Evolutionary conservation across 2,888 invertebrate genomes (phyloP), one percentile per base, ranked within the genome.

Genomic region (Diploptera punctata): DNA sequence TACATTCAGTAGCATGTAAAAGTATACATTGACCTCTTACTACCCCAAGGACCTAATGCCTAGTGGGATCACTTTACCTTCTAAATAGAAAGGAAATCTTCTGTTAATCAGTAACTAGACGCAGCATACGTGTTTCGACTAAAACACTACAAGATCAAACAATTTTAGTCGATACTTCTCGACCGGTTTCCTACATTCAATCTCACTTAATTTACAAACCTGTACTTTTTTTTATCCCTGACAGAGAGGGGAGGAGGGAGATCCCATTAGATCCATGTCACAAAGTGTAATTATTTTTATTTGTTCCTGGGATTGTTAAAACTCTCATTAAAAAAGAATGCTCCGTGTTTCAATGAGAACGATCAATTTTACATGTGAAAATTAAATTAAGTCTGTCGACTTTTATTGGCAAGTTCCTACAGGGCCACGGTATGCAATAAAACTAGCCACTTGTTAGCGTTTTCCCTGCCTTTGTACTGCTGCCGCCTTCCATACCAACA

Each of bases 361-460:
- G n/a, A 47, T 47, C 47, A 47, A 47, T 47, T 47, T 47, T n/a
- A 7, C 47, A n/a, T 47, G 10, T 3, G 47, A 47, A 47, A 47
- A 47, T 47, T 47, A 47, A 47, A 47, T 47, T 47, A 47, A 7
- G 47, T 47, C 47, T 13, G 47, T n/a, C n/a, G 47, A 47, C 47
- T 7, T 47, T 47, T 47, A 47, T 47, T 47, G 47, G 47, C 47
- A 47, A 47, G 16, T n/a, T 47, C n/a, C 47, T 47, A 47, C 47
- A n/a, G 47, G n/a, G 10, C 9, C 47, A 13, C 4, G 47, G 47
- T 13, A 47, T 47, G 47, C n/a, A 47, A 47, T 47, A 47, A 5
- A 38, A 9, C 13, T 13, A 38, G n/a, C n/a, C n/a, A n/a, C n/a
- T n/a, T n/a, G n/a, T n/a, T n/a, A n/a, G n/a, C n/a, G n/a, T n/a